phyloP scores from a whole-genome alignment of 2,113 vertebrate genomes.

The Tretioscincus oriximinensis region DNA sequence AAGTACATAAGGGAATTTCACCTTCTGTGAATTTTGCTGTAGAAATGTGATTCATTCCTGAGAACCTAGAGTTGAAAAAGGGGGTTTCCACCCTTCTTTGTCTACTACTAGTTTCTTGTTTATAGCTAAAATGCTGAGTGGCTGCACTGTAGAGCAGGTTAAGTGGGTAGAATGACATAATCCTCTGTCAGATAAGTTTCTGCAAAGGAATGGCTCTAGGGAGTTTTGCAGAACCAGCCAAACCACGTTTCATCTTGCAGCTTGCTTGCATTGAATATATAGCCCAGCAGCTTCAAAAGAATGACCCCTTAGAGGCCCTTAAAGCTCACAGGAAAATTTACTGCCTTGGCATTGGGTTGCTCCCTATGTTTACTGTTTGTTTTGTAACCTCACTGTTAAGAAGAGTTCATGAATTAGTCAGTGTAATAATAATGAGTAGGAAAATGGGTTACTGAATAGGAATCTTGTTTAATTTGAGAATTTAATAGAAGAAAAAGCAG shows the following conservation, averaged over 20 bases:
- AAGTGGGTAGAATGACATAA: constrained; percentile 14
- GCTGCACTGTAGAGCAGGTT: not conserved
- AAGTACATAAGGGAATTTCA: constrained; percentile 54
- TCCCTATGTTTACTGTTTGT: not conserved
- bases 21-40: not conserved
- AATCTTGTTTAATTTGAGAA: not conserved
- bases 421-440: not conserved
- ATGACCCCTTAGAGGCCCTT: not conserved
- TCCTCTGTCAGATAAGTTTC: not conserved
- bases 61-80: not conserved
- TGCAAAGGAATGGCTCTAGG: not conserved
- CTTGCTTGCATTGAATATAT: not conserved
- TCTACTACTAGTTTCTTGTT: not conserved
- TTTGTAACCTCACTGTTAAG: not conserved
- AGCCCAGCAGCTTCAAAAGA: not conserved
- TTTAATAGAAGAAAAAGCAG: no score
- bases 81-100: not conserved
- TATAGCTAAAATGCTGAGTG: rapidly evolving
- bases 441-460: not conserved
- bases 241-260: not conserved
- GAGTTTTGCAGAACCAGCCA: not conserved
- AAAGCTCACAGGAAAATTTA: not conserved
- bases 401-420: not conserved
- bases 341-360: not conserved
- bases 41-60: constrained; percentile 23